Conservation (phyloP, 2,888 invertebrate species). For the Ichneumoninae sp. region DNA sequence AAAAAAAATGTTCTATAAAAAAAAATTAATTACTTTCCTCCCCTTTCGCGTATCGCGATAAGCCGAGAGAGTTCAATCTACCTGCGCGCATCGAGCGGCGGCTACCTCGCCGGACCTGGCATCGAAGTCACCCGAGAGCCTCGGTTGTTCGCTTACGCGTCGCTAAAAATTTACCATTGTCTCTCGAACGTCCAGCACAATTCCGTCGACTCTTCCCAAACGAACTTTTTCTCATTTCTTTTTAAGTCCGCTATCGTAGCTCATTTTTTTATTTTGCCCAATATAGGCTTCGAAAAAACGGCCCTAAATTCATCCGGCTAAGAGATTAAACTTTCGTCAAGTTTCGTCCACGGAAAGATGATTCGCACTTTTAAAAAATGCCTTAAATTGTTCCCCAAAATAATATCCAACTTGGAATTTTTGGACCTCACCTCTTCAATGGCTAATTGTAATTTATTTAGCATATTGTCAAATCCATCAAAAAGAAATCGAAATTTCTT, state of each 20-base stretch:
- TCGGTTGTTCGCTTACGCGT: slow-evolving; percentile 14
- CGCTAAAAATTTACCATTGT: slow-evolving; percentile 16
- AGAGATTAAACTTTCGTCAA: too few species aligned
- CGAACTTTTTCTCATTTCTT: neutral
- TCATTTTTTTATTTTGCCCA: neutral
- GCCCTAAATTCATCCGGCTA: too few species aligned
- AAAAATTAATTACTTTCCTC: neutral
- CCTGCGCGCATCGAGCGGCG: slow-evolving; percentile 62
- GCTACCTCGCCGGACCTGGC: slow-evolving; percentile 74
- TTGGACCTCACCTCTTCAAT: neutral
- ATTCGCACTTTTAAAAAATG: neutral
- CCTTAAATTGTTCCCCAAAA: neutral
- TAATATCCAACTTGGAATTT: neutral
- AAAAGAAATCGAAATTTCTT: too few species aligned
- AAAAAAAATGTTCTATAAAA: neutral
- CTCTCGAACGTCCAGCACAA: neutral
- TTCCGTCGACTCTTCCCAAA: neutral
- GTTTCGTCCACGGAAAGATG: neutral
- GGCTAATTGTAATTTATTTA: neutral
- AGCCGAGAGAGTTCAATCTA: slow-evolving; percentile 71
- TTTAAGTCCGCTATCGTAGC: neutral
- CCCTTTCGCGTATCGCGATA: slow-evolving; percentile 2
- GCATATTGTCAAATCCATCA: neutral
- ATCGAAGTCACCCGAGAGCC: slow-evolving; percentile 79
- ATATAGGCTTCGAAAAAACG: neutral